Evolutionary conservation across 1,140 invertebrate species (phyloP).

Genomic region (Listronotus bonariensis): DNA sequence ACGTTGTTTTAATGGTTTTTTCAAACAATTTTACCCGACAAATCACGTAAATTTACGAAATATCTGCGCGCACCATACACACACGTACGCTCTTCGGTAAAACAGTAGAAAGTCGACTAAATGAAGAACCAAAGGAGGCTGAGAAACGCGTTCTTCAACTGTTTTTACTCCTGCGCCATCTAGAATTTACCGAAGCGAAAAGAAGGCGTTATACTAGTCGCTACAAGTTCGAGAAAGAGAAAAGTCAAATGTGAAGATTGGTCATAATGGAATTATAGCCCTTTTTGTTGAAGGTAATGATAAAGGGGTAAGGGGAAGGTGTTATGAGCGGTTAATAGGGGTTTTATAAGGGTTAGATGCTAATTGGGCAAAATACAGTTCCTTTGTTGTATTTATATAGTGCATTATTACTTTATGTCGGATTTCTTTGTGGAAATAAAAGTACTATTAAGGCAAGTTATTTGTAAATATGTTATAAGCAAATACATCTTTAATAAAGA

Average conservation of each 20-base stretch:
- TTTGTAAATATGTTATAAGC: no score
- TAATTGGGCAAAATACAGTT: no score
- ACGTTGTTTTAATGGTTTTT: no score
- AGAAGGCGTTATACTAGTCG: not conserved
- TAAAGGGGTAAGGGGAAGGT: slow-evolving; percentile 2
- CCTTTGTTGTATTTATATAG: not conserved
- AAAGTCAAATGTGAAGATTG: slow-evolving; percentile 18
- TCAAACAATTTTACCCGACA: not conserved
- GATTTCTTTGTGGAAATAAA: no score
- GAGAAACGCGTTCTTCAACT: slow-evolving; percentile 41
- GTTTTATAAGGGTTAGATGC: not conserved
- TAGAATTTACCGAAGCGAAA: slow-evolving; percentile 32
- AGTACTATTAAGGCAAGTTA: no score
- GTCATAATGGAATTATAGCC: slow-evolving; percentile 19
- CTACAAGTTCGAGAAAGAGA: slow-evolving; percentile 1
- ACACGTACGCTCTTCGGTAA: slow-evolving; percentile 44
- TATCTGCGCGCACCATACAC: slow-evolving; percentile 19
- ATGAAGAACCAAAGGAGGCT: slow-evolving; percentile 43
- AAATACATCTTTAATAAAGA: no score
- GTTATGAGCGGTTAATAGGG: not conserved
- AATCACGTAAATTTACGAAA: slow-evolving; percentile 8
- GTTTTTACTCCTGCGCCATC: slow-evolving; percentile 51
- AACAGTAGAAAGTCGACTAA: slow-evolving; percentile 54
- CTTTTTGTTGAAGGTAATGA: slow-evolving; percentile 21
- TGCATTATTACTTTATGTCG: not conserved